phyloP scores from a whole-genome alignment of 92 coral and sea anemone species.

The Epizoanthus scotinus region DNA sequence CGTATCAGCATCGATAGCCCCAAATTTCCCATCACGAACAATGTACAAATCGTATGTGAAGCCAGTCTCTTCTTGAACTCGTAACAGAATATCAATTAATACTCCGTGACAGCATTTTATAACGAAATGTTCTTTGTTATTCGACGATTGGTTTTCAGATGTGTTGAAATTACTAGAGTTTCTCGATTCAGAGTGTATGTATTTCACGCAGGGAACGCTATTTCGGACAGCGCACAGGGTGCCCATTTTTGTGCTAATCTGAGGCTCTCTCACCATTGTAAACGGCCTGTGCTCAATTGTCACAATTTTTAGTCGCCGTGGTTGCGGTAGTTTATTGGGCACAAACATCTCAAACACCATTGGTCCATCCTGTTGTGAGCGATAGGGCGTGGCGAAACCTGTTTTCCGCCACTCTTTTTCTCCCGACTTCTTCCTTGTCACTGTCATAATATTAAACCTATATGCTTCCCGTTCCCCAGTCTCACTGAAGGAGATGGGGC shows the following conservation, averaged over 20 bases:
- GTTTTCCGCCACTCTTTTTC: constrained; percentile 57
- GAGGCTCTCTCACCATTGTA: constrained; percentile 63
- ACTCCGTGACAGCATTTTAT: constrained; percentile 73
- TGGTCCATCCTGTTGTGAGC: constrained; percentile 31
- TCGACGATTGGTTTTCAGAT: not conserved
- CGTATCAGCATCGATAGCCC: constrained; percentile 67
- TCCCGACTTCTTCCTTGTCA: constrained; percentile 26
- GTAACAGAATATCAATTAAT: constrained; percentile 71
- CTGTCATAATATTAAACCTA: constrained; percentile 55
- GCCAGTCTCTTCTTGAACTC: constrained; percentile 56
- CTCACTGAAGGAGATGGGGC: constrained; percentile 62
- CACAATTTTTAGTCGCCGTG: constrained; percentile 74
- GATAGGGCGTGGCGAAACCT: constrained; percentile 50
- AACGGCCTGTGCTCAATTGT: constrained; percentile 75
- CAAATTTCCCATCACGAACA: constrained; percentile 87
- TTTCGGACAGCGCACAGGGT: constrained; percentile 55
- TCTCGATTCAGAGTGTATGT: constrained; percentile 24
- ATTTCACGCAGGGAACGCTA: constrained; percentile 66
- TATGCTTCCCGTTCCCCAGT: constrained; percentile 61
- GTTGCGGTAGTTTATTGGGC: constrained; percentile 64
- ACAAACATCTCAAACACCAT: constrained; percentile 62
- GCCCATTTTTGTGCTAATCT: constrained; percentile 70
- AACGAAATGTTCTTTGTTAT: constrained; percentile 1
- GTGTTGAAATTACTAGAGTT: not conserved
- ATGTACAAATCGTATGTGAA: constrained; percentile 75